phyloP scores from a whole-genome alignment of 1,140 invertebrate genomes.

The Adelges cooleyi region DNA sequence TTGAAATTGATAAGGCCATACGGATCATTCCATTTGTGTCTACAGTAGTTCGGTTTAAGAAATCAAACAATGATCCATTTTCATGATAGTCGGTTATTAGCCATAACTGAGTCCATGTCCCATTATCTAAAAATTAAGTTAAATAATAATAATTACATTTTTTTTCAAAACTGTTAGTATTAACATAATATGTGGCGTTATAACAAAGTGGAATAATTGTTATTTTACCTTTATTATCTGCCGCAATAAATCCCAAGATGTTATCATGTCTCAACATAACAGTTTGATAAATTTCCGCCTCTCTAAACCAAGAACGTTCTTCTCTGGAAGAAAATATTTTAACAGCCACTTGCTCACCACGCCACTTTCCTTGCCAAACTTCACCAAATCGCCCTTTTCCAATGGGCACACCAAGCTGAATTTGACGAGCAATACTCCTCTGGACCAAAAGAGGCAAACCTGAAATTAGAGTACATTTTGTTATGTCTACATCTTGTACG shows the following conservation, averaged over 20 bases:
- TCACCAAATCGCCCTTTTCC: slow-evolving; percentile 78
- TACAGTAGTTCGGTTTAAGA: slow-evolving; percentile 65
- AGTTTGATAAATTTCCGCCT: slow-evolving; percentile 83
- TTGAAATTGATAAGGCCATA: slow-evolving; percentile 70
- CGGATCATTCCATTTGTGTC: slow-evolving; percentile 66
- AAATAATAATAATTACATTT: too few species aligned
- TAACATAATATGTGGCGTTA: too few species aligned
- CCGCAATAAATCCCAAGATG: slow-evolving; percentile 83
- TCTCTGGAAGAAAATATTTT: slow-evolving; percentile 84
- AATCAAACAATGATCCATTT: slow-evolving; percentile 86
- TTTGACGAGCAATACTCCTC: slow-evolving; percentile 64
- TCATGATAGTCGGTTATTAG: slow-evolving; percentile 87
- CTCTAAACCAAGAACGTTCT: slow-evolving; percentile 76
- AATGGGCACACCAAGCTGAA: slow-evolving; percentile 61
- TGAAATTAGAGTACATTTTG: slow-evolving; percentile 21
- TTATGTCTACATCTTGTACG: too few species aligned
- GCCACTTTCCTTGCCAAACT: slow-evolving; percentile 77
- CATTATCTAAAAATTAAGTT: slow-evolving; percentile 33
- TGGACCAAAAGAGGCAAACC: slow-evolving; percentile 70
- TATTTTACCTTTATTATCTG: slow-evolving; percentile 53
- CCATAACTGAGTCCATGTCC: slow-evolving; percentile 73
- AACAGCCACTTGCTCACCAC: slow-evolving; percentile 77
- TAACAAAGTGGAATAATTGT: neutral
- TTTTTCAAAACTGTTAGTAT: too few species aligned
- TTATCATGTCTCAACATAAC: slow-evolving; percentile 77